Percentiles rank a stretch among this genome's conserved stretches.
Evolutionary conservation across 2,888 invertebrate genomes (phyloP).

Genomic region (Elysia crispata): DNA sequence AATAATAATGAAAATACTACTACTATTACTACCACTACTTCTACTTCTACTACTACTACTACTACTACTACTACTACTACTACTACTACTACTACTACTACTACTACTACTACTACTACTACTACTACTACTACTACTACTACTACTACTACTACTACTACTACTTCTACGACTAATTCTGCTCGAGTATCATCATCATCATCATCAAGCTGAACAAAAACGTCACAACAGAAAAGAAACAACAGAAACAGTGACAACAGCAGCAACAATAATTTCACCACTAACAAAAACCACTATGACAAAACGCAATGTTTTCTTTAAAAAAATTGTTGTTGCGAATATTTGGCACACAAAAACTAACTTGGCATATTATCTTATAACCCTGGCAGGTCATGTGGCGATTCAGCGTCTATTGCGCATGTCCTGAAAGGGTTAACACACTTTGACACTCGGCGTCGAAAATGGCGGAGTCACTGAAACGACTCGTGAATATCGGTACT

Average conservation of each 20-base stretch:
- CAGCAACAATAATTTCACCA: neutral
- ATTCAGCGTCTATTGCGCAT: slow-evolving; percentile 38
- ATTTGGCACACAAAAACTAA: neutral
- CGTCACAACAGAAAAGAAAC: neutral
- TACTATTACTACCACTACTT: too few species aligned
- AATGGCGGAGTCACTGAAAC: slow-evolving; percentile 76
- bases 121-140: too few species aligned
- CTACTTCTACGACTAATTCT: too few species aligned
- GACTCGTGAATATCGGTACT: slow-evolving; percentile 75
- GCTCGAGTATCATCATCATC: neutral
- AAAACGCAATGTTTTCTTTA: neutral
- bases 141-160: too few species aligned
- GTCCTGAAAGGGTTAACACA: slow-evolving; percentile 45
- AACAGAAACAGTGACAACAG: neutral
- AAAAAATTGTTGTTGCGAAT: neutral
- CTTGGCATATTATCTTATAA: too few species aligned
- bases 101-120: too few species aligned
- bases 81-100: too few species aligned
- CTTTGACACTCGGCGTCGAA: slow-evolving; percentile 62
- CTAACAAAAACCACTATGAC: neutral
- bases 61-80: too few species aligned
- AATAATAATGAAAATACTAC: too few species aligned
- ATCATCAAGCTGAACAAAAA: neutral
- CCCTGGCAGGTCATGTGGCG: neutral
- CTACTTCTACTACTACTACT: too few species aligned